Percentiles rank a stretch among this genome's conserved stretches.
Conservation (phyloP, 2,888 invertebrate species). For the Hofmannophila pseudospretella region DNA sequence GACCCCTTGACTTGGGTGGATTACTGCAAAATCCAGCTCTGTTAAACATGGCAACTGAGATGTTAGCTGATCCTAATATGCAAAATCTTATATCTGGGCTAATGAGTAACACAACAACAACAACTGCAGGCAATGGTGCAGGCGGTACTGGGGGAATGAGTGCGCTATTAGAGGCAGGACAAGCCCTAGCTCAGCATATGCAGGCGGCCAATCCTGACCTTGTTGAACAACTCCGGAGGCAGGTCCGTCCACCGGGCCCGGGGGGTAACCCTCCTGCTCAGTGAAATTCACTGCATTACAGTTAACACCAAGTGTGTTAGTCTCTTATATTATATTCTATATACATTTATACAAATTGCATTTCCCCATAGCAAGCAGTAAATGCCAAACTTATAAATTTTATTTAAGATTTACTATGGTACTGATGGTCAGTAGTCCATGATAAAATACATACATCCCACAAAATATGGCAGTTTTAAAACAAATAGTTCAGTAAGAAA, state of each 20-base stretch:
- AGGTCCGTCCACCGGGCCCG: constrained; percentile 64
- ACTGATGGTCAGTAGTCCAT: too few species aligned
- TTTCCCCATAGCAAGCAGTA: too few species aligned
- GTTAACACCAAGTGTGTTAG: too few species aligned
- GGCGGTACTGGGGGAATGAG: constrained; percentile 46
- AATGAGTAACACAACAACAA: constrained; percentile 51
- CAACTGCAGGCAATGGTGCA: constrained; percentile 22
- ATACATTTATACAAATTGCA: too few species aligned
- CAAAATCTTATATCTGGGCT: constrained; percentile 84
- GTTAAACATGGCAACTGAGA: constrained; percentile 89
- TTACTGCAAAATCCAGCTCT: constrained; percentile 89
- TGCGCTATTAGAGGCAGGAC: constrained; percentile 80
- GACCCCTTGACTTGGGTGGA: constrained; percentile 76
- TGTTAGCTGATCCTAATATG: constrained; percentile 91
- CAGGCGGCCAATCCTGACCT: constrained; percentile 89
- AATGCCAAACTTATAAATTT: too few species aligned
- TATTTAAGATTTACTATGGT: too few species aligned
- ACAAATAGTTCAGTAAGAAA: too few species aligned
- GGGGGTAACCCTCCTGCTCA: constrained; percentile 27
- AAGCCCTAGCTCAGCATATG: constrained; percentile 89
- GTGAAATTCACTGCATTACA: background rate
- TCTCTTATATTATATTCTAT: too few species aligned
- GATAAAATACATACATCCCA: too few species aligned
- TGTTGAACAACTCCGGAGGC: constrained; percentile 86
- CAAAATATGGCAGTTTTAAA: too few species aligned